Conservation (phyloP, 2,113 vertebrate species). For the Cacatua alba region DNA sequence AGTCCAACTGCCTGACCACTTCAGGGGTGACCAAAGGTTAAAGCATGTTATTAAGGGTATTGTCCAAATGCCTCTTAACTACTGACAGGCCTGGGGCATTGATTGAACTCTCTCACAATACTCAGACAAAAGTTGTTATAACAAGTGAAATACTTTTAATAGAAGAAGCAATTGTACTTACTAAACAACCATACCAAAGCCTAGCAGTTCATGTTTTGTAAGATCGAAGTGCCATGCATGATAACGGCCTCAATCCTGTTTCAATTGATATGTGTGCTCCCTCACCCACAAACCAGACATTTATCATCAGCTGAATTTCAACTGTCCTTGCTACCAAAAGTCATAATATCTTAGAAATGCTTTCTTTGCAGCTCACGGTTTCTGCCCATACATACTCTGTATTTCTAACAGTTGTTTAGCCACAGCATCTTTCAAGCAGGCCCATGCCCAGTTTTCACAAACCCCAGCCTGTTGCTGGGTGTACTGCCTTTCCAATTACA, state of each 20-base stretch:
- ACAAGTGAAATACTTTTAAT: background rate
- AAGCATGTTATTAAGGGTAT: background rate
- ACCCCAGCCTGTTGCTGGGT: background rate
- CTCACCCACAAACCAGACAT: background rate
- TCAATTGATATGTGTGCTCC: background rate
- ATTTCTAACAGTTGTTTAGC: slow-evolving; percentile 15
- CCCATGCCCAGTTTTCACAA: slow-evolving; percentile 2
- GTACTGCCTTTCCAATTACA: background rate
- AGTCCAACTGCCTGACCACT: background rate
- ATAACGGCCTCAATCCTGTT: background rate
- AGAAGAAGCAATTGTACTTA: background rate
- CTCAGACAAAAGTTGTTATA: background rate
- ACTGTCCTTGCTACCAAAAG: background rate
- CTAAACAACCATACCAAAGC: background rate
- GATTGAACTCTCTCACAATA: background rate
- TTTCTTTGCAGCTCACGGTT: slow-evolving; percentile 5
- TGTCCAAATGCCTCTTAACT: background rate
- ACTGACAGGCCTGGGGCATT: background rate
- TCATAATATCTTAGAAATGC: background rate
- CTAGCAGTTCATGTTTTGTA: background rate
- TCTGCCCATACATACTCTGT: slow-evolving; percentile 25
- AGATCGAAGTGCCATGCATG: background rate
- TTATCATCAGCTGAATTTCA: background rate
- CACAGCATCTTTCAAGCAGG: slow-evolving; percentile 18
- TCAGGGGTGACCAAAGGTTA: background rate